These are phyloP conservation scores for Dermochelys coriacea DNA, from an alignment of 2,797 vertebrate species.

Conservation along the genomic window DNA sequence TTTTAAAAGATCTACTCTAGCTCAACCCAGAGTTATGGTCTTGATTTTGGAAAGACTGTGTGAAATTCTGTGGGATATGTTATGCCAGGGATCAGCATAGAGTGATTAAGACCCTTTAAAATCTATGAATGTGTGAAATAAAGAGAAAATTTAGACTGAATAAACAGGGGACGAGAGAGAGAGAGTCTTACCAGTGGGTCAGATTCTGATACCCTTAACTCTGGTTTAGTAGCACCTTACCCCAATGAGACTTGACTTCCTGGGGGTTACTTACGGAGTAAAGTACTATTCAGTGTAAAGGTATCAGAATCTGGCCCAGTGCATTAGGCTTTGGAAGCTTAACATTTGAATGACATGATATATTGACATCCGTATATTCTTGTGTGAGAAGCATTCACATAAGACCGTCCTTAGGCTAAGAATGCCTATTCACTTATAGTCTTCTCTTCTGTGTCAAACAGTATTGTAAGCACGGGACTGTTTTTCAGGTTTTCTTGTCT, in stretches of 20 bases:
- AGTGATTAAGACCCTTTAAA: neutral
- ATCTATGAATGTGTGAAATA: neutral
- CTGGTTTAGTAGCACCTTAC: neutral
- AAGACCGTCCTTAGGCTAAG: neutral
- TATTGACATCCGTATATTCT: neutral
- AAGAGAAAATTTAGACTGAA: accelerated
- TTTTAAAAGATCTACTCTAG: neutral
- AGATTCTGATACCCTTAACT: neutral
- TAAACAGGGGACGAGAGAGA: neutral
- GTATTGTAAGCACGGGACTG: neutral
- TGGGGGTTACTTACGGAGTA: accelerated
- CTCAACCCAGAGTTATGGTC: neutral
- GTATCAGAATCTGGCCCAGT: accelerated
- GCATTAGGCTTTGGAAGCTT: accelerated
- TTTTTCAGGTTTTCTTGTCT: neutral
- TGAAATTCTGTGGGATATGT: neutral
- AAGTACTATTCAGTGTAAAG: accelerated
- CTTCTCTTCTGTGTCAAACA: neutral
- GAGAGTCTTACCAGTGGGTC: accelerated
- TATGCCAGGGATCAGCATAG: neutral
- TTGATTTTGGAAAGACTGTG: neutral
- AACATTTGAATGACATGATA: neutral
- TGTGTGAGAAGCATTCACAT: accelerated
- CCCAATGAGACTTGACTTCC: accelerated
- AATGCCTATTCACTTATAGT: accelerated